phyloP scores from a whole-genome alignment of 2,888 invertebrate species.

The Eustalomyia histrio region DNA sequence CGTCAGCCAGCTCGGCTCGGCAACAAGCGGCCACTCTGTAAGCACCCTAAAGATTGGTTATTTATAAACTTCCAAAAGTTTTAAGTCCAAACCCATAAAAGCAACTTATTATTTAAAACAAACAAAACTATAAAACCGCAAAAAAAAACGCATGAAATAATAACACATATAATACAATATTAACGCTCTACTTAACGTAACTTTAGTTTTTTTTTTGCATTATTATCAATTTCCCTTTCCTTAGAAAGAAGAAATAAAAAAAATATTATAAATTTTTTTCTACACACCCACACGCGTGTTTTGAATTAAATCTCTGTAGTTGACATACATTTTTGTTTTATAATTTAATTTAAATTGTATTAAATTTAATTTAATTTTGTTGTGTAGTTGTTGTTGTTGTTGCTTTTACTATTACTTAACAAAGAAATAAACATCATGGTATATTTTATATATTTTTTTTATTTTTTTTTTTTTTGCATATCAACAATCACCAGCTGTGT shows the following conservation, averaged over 20 bases:
- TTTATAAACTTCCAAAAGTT: not conserved
- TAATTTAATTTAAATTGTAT: conserved; percentile 35
- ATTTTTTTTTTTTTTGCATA: not conserved
- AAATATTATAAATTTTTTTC: not conserved
- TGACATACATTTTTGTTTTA: conserved; percentile 56
- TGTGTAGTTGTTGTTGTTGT: too few species aligned
- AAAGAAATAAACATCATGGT: conserved; percentile 32
- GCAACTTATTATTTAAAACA: not conserved
- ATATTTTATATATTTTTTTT: not conserved
- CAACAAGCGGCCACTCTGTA: too few species aligned
- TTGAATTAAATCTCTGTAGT: conserved; percentile 59
- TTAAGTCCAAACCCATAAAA: not conserved
- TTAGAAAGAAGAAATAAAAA: conserved; percentile 20
- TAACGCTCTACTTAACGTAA: conserved; percentile 58
- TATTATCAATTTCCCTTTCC: conserved; percentile 64
- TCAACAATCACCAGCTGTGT: conserved; percentile 9
- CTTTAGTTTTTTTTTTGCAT: not conserved
- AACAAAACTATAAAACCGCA: not conserved
- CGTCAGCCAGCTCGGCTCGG: too few species aligned
- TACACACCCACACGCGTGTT: conserved; percentile 61
- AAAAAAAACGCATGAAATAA: not conserved
- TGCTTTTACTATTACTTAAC: conserved; percentile 49
- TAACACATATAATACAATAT: conserved; percentile 22
- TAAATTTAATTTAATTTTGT: conserved; percentile 37
- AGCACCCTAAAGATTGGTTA: not conserved